Evolutionary conservation across 2,888 invertebrate species (phyloP).

Genomic region (Trichogramma dendrolimi): DNA sequence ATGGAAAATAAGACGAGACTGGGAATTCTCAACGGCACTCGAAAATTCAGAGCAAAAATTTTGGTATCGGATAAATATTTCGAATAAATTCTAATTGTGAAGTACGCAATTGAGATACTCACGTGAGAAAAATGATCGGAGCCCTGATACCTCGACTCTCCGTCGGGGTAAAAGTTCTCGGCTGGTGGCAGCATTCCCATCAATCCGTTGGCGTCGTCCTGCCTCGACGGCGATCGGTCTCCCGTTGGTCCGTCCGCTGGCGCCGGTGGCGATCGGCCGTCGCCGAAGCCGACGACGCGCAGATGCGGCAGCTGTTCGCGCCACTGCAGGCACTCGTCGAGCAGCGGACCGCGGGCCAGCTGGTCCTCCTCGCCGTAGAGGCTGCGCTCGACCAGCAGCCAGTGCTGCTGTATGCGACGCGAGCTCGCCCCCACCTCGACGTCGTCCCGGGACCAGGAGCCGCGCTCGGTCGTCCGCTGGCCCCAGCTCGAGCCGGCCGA

Average conservation of each 20-base stretch:
- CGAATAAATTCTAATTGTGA: too few species aligned
- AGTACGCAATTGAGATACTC: too few species aligned
- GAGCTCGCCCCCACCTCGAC: conserved; percentile 39
- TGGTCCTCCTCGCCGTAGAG: conserved; percentile 41
- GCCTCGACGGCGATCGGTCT: background rate
- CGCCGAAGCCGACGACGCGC: conserved; percentile 30
- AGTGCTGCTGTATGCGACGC: conserved; percentile 40
- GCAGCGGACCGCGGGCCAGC: conserved; percentile 30
- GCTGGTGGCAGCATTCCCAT: too few species aligned
- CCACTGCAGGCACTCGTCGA: conserved; percentile 47
- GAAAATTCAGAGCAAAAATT: too few species aligned
- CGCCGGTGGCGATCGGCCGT: background rate
- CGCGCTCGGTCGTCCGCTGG: background rate
- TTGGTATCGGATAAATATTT: too few species aligned
- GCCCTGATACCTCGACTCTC: too few species aligned
- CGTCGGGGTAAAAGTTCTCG: too few species aligned
- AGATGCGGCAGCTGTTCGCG: conserved; percentile 44
- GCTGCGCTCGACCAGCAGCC: conserved; percentile 42
- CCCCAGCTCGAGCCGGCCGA: conserved; percentile 6
- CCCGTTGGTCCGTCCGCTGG: background rate
- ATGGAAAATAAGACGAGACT: too few species aligned
- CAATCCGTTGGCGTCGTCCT: background rate
- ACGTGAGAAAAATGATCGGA: too few species aligned
- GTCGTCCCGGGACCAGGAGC: conserved; percentile 41
- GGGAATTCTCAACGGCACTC: too few species aligned